phyloP scores from a whole-genome alignment of 2,113 vertebrate genomes.

The Piaya cayana region DNA sequence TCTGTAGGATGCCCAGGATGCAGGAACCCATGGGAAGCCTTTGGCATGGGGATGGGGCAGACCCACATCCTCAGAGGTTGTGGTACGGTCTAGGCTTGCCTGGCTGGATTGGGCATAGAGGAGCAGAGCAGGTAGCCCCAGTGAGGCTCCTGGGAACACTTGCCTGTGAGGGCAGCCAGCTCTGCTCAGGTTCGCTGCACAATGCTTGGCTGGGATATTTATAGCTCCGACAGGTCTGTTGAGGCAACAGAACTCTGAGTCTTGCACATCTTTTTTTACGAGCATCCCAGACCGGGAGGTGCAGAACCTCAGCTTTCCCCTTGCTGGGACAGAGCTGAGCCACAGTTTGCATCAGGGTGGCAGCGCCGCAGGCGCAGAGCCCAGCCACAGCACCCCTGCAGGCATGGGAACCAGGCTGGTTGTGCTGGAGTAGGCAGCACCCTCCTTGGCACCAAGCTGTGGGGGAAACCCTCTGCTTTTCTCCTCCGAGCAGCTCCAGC shows the following conservation, averaged over 20 bases:
- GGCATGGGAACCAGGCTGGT: background rate
- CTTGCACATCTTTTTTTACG: background rate
- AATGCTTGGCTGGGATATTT: conserved; percentile 26
- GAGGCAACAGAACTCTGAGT: conserved; percentile 10
- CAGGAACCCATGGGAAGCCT: background rate
- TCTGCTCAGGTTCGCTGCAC: background rate
- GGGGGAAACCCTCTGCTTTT: background rate
- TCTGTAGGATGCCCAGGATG: rapidly evolving
- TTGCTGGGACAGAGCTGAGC: background rate
- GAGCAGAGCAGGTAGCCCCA: rapidly evolving
- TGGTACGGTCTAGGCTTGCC: rapidly evolving
- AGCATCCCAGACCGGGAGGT: background rate
- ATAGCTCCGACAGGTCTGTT: background rate
- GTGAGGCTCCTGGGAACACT: background rate
- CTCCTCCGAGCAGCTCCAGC: background rate
- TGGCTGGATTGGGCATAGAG: rapidly evolving
- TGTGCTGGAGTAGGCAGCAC: background rate
- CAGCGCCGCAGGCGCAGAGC: background rate
- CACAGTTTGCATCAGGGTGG: rapidly evolving
- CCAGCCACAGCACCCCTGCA: rapidly evolving
- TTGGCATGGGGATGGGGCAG: background rate
- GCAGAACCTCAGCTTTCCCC: background rate
- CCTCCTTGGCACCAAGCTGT: background rate
- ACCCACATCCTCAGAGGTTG: background rate
- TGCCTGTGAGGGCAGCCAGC: background rate